Evolutionary conservation across 1,140 invertebrate species (phyloP).

Genomic region (Nephila pilipes): DNA sequence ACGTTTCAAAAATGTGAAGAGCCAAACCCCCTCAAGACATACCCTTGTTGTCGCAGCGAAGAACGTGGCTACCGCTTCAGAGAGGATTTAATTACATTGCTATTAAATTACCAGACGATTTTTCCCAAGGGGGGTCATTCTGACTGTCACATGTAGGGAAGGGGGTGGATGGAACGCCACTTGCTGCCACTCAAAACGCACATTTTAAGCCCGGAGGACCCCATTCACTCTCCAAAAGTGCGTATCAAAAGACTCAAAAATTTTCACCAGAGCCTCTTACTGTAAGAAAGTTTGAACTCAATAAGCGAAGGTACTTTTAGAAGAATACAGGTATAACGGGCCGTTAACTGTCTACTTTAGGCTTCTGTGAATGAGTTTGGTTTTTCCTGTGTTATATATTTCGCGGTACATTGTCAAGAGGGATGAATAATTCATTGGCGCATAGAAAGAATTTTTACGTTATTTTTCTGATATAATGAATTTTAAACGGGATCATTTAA

Average conservation of each 20-base stretch:
- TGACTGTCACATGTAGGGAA: background rate
- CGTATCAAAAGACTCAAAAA: constrained; percentile 63
- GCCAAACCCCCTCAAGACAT: constrained; percentile 47
- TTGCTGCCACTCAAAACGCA: constrained; percentile 70
- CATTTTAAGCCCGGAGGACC: constrained; percentile 63
- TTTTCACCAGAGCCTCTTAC: constrained; percentile 1
- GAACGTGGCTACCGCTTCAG: constrained; percentile 5
- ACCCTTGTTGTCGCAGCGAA: background rate
- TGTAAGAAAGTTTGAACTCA: constrained; percentile 43
- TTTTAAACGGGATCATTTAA: background rate
- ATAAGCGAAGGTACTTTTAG: background rate
- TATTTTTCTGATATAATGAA: background rate
- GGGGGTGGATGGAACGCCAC: constrained; percentile 13
- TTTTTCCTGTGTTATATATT: background rate
- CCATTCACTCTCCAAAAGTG: constrained; percentile 34
- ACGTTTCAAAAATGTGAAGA: constrained; percentile 51
- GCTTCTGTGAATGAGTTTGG: background rate
- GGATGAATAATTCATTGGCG: background rate
- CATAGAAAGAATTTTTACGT: background rate
- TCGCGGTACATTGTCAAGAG: background rate
- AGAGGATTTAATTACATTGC: constrained; percentile 67
- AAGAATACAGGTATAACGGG: constrained; percentile 22
- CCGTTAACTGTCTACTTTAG: background rate
- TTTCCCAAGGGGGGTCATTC: constrained; percentile 46
- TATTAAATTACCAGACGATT: constrained; percentile 67